Percentiles rank a stretch among this genome's conserved stretches.
phyloP scores from a whole-genome alignment of 2,113 vertebrate species.

The Salminus brasiliensis region DNA sequence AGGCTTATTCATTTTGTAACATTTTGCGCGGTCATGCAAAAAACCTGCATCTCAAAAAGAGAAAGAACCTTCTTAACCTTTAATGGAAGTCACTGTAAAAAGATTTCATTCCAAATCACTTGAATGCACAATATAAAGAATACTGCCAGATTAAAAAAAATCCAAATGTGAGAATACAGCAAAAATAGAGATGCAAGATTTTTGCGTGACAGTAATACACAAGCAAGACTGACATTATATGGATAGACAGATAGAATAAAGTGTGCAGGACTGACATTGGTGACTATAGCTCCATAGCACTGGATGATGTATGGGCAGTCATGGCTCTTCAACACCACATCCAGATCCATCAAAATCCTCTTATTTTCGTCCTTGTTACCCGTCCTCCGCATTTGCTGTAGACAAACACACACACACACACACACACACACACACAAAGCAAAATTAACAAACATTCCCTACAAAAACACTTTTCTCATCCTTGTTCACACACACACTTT shows the following conservation, averaged over 20 bases:
- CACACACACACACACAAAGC: conserved; percentile 43
- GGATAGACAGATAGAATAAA: not conserved
- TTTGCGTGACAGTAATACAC: no score
- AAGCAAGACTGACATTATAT: no score
- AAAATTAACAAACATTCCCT: not conserved
- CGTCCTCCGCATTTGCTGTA: conserved; percentile 94
- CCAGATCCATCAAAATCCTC: conserved; percentile 93
- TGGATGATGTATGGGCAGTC: conserved; percentile 97
- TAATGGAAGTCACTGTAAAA: no score
- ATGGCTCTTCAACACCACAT: conserved; percentile 93
- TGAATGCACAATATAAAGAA: no score
- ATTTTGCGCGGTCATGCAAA: no score
- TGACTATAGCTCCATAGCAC: conserved; percentile 95
- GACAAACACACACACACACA: conserved; percentile 11
- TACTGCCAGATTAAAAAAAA: no score
- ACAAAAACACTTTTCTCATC: not conserved
- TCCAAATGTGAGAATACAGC: no score
- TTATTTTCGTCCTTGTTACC: conserved; percentile 97
- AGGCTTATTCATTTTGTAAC: not conserved
- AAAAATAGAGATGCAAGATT: no score
- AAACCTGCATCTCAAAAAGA: no score
- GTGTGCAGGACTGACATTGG: conserved; percentile 78
- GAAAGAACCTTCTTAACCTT: no score
- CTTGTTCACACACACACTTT: conserved; percentile 37
- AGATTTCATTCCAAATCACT: no score